Conservation (phyloP, 2,888 invertebrate species). For the Drosophila atroscutellata region DNA sequence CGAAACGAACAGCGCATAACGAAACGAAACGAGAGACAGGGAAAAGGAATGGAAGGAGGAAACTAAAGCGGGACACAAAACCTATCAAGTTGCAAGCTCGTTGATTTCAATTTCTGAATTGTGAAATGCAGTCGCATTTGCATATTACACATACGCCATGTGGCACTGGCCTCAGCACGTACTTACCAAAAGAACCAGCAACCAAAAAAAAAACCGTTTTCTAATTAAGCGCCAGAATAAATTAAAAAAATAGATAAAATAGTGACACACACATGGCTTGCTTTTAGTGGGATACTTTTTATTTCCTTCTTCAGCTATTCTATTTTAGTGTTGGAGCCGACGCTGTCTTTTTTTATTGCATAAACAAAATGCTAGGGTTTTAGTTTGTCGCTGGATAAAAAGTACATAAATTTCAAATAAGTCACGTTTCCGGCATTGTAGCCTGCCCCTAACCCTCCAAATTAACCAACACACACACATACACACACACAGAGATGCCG, state of each 20-base stretch:
- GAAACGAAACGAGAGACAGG: slow-evolving; percentile 18
- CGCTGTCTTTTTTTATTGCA: slow-evolving; percentile 51
- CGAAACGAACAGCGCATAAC: slow-evolving; percentile 47
- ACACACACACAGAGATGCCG: slow-evolving; percentile 18
- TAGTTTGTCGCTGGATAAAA: slow-evolving; percentile 61
- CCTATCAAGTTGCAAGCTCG: slow-evolving; percentile 77
- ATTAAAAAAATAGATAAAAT: slow-evolving; percentile 43
- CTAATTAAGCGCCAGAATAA: slow-evolving; percentile 71
- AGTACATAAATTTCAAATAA: slow-evolving; percentile 79
- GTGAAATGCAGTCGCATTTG: slow-evolving; percentile 69
- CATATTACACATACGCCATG: slow-evolving; percentile 74
- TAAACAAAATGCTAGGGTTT: slow-evolving; percentile 50
- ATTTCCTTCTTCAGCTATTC: slow-evolving; percentile 7
- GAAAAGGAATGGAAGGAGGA: not conserved
- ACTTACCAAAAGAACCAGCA: slow-evolving; percentile 17
- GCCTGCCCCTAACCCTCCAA: slow-evolving; percentile 6
- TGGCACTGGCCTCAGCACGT: slow-evolving; percentile 40
- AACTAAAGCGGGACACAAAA: slow-evolving; percentile 58
- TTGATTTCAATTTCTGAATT: slow-evolving; percentile 79
- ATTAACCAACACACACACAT: slow-evolving; percentile 23
- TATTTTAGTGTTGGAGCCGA: slow-evolving; percentile 17
- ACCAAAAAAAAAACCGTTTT: slow-evolving; percentile 40
- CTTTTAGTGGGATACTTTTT: not conserved
- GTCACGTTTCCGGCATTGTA: slow-evolving; percentile 74
- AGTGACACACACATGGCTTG: slow-evolving; percentile 27